Conservation (phyloP, 2,888 invertebrate species). For the Catocala sponsa region DNA sequence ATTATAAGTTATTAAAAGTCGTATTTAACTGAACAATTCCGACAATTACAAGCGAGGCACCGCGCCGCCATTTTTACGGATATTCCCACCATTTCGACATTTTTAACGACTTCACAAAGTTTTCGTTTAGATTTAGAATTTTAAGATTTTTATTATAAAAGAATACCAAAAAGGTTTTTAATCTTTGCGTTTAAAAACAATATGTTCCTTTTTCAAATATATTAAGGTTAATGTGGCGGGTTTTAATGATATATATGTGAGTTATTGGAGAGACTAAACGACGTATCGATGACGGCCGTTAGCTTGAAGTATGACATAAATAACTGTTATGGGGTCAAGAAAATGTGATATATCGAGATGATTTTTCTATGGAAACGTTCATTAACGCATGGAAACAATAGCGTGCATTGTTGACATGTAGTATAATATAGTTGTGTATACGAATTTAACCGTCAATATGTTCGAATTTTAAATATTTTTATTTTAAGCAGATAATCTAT, state of each 20-base stretch:
- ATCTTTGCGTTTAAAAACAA: slow-evolving; percentile 6
- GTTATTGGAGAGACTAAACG: slow-evolving; percentile 13
- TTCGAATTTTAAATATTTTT: too few relatives aligned
- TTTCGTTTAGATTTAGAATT: slow-evolving; percentile 34
- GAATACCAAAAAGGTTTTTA: slow-evolving; percentile 25
- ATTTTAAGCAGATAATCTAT: too few relatives aligned
- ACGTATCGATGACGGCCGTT: slow-evolving; percentile 7
- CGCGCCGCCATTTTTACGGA: slow-evolving; percentile 33
- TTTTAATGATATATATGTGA: slow-evolving; percentile 13
- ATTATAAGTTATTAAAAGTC: slow-evolving; percentile 62
- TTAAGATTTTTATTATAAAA: slow-evolving; percentile 41
- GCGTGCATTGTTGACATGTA: too few relatives aligned
- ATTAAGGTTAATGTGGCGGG: slow-evolving; percentile 1
- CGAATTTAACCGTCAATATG: too few relatives aligned
- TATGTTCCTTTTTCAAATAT: not conserved
- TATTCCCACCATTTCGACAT: slow-evolving; percentile 35
- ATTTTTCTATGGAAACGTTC: too few relatives aligned
- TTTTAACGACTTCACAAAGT: slow-evolving; percentile 52
- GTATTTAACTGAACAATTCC: slow-evolving; percentile 54
- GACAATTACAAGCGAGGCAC: slow-evolving; percentile 42
- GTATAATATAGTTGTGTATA: too few relatives aligned
- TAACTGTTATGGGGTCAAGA: not conserved
- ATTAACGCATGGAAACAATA: too few relatives aligned
- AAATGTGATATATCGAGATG: not conserved
- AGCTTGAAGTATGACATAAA: slow-evolving; percentile 5